A percentile compares a stretch with the other conserved stretches of the same genome.
Conservation (phyloP, 2,888 invertebrate species). For the Stratiomys singularior region DNA sequence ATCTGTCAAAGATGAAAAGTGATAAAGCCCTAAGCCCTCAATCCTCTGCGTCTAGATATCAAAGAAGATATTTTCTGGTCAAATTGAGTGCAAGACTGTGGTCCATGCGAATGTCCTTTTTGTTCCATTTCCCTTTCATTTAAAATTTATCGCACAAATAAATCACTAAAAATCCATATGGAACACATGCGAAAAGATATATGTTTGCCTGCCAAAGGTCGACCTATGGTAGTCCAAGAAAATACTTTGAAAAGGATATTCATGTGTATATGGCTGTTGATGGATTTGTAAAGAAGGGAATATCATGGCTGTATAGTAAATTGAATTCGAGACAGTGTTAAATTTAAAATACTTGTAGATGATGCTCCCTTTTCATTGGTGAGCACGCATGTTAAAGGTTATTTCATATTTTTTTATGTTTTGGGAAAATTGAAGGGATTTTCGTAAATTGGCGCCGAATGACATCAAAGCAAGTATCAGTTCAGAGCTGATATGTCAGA, state of each 20-base stretch:
- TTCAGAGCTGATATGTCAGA: no score
- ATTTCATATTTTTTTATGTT: slow-evolving; percentile 41
- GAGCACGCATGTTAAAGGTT: not conserved
- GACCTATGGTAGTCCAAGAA: no score
- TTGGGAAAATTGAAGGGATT: slow-evolving; percentile 32
- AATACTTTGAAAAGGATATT: not conserved
- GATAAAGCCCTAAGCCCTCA: slow-evolving; percentile 30
- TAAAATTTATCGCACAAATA: slow-evolving; percentile 50
- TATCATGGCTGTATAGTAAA: no score
- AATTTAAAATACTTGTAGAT: not conserved
- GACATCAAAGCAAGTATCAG: no score
- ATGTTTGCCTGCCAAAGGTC: not conserved
- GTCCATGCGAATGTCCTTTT: slow-evolving; percentile 14
- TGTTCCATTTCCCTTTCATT: slow-evolving; percentile 29
- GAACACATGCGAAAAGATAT: slow-evolving; percentile 39
- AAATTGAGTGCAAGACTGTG: slow-evolving; percentile 30
- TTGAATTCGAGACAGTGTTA: no score
- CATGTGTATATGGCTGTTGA: no score
- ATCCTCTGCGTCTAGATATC: not conserved
- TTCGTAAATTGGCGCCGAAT: slow-evolving; percentile 14
- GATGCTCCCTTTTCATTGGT: not conserved
- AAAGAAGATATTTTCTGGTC: slow-evolving; percentile 36
- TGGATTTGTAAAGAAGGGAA: no score
- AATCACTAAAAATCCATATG: slow-evolving; percentile 49
- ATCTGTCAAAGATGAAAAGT: slow-evolving; percentile 42